A percentile compares a stretch with the other conserved stretches of the same genome.
Evolutionary conservation across 1,140 invertebrate genomes (phyloP).

Genomic region (Drosophila willistoni): DNA sequence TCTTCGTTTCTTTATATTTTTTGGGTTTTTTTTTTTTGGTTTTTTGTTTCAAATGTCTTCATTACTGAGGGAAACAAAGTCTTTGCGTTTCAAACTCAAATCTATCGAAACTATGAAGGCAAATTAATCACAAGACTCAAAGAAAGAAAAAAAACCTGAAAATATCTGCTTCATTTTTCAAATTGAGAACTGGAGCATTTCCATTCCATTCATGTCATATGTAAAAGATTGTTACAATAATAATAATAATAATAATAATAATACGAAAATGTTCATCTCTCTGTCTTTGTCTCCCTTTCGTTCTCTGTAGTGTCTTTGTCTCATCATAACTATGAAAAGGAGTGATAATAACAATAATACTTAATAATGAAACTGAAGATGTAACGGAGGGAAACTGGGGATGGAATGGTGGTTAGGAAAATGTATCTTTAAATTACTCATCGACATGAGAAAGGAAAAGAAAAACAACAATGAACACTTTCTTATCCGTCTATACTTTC

Average conservation of each 20-base stretch:
- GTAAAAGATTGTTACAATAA: constrained; percentile 53
- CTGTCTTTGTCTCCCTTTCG: not conserved
- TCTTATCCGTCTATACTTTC: not conserved
- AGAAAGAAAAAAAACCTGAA: constrained; percentile 35
- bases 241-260: constrained; percentile 57
- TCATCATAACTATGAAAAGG: constrained; percentile 41
- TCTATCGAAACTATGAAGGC: constrained; percentile 46
- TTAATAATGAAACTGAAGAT: constrained; percentile 21
- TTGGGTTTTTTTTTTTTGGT: constrained; percentile 21
- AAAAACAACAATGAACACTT: constrained; percentile 5
- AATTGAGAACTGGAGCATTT: constrained; percentile 56
- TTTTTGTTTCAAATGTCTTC: constrained; percentile 61
- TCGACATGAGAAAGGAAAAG: constrained; percentile 9
- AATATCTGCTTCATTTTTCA: constrained; percentile 60
- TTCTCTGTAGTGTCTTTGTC: constrained; percentile 40
- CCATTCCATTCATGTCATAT: constrained; percentile 17
- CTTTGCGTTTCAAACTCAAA: constrained; percentile 50
- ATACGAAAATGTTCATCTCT: constrained; percentile 50
- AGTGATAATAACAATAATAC: constrained; percentile 53
- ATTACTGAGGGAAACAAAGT: constrained; percentile 41
- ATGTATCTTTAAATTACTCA: constrained; percentile 13
- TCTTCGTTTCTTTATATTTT: constrained; percentile 21
- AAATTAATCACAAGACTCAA: constrained; percentile 66
- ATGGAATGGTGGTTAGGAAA: not conserved
- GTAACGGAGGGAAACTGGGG: not conserved